phyloP scores from a whole-genome alignment of 2,113 vertebrate species.

The Pristiophorus japonicus region DNA sequence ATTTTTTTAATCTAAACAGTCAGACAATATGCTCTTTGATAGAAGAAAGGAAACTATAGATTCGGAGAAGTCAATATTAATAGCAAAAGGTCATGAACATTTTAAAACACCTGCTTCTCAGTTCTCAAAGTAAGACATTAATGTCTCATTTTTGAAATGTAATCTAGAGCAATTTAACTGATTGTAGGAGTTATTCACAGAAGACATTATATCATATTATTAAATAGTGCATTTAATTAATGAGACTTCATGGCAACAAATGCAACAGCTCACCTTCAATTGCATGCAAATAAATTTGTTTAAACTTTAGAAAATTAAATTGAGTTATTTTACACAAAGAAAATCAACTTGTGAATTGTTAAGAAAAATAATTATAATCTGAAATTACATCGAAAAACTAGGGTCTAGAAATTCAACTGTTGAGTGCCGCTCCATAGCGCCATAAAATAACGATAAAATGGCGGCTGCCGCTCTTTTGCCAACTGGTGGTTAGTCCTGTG shows the following conservation, averaged over 20 bases:
- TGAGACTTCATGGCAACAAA: neutral
- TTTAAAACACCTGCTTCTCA: conserved; percentile 37
- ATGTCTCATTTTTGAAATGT: conserved; percentile 34
- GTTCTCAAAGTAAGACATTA: conserved; percentile 11
- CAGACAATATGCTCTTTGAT: conserved; percentile 7
- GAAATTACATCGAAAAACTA: neutral
- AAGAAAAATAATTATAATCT: neutral
- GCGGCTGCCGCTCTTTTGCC: no score
- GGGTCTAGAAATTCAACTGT: no score
- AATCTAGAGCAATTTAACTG: conserved; percentile 31
- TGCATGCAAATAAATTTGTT: neutral
- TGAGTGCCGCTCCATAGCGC: no score
- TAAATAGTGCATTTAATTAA: conserved; percentile 25
- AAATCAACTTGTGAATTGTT: neutral
- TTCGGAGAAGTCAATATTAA: conserved; percentile 34
- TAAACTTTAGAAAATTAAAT: neutral
- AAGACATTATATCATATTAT: conserved; percentile 22
- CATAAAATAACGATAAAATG: no score
- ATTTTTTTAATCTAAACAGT: neutral
- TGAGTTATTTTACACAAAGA: neutral
- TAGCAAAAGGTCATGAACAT: conserved; percentile 34
- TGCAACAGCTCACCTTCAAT: neutral
- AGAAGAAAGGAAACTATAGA: conserved; percentile 36
- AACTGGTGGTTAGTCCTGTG: no score
- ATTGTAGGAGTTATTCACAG: neutral